Conservation (phyloP, 2,888 invertebrate genomes). For the Phasia obesa region DNA sequence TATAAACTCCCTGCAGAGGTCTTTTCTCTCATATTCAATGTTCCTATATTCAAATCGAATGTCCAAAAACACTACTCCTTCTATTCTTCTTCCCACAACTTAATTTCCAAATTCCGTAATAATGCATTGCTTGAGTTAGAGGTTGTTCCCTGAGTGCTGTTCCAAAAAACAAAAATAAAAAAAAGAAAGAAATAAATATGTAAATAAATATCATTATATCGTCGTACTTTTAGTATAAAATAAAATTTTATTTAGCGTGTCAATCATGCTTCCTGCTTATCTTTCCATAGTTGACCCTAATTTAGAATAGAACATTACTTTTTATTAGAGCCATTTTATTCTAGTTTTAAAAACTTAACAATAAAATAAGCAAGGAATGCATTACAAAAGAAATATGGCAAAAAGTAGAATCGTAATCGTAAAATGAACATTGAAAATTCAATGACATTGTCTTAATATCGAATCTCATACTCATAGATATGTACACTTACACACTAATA, state of each 20-base stretch:
- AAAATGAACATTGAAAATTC: conserved; percentile 54
- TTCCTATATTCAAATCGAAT: too few relatives aligned
- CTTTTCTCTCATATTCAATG: too few relatives aligned
- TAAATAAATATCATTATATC: background rate
- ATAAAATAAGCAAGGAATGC: conserved; percentile 20
- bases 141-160: too few relatives aligned
- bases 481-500: too few relatives aligned
- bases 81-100: too few relatives aligned
- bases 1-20: too few relatives aligned
- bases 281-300: conserved; percentile 11
- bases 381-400: background rate
- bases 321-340: background rate
- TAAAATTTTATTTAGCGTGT: background rate
- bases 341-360: conserved; percentile 23
- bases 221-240: background rate
- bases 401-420: background rate
- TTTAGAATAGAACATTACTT: conserved; percentile 14
- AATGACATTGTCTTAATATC: conserved; percentile 63
- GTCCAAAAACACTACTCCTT: too few relatives aligned
- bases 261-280: conserved; percentile 3
- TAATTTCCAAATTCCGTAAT: too few relatives aligned
- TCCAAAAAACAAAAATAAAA: too few relatives aligned
- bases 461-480: conserved; percentile 28
- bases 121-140: too few relatives aligned
- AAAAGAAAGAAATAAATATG: background rate